Evolutionary conservation across 2,797 vertebrate species (phyloP), one percentile per base, ranked within the genome.

Genomic region (Xerus rutilus): DNA sequence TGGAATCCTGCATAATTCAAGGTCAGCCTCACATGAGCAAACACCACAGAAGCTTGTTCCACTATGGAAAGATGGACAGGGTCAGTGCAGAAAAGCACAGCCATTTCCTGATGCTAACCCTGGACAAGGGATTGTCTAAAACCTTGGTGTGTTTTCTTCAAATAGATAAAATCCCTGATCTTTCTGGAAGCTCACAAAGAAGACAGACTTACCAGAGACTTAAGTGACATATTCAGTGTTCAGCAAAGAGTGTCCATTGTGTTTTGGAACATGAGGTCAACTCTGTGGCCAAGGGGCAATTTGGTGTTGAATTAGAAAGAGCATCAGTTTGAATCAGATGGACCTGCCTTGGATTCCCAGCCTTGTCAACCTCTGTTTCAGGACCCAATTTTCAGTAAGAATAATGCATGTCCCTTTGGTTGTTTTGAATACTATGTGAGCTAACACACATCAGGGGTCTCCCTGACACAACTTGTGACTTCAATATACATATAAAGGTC

Each of bases 101-200:
- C 2, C 30, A 3, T 64, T 86, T 79, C 88, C 86, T 86, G 52
- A 54, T 49, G 47, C 49, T 84, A 23, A 57, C 6, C 28, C 23
- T 49, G n/a, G 30, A 57, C 25, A 49, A 47, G 28, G 77, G 10
- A 67, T 62, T 49, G 13, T 86, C 52, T 59, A 43, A 7, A 23
- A 79, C 47, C 25, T 23, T 69, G 21, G 43, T 47, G 12, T 59
- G n/a, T 85, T 92, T 90, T 95, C 67, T 73, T 64, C 30, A 20
- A 57, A 70, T 57, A 73, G 15, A 47, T 0, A 4, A 35, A 84
- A 20, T 4, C 6, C 15, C 7, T 57, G 12, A 74, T 59, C 25
- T 47, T 93, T 93, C 67, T 70, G 14, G 65, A 89, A 62, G 30
- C n/a, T 94, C 28, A 91, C 49, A 76, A 83, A 43, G n/a, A 91